phyloP scores from a whole-genome alignment of 2,797 vertebrate species.

The Australoheros facetus region DNA sequence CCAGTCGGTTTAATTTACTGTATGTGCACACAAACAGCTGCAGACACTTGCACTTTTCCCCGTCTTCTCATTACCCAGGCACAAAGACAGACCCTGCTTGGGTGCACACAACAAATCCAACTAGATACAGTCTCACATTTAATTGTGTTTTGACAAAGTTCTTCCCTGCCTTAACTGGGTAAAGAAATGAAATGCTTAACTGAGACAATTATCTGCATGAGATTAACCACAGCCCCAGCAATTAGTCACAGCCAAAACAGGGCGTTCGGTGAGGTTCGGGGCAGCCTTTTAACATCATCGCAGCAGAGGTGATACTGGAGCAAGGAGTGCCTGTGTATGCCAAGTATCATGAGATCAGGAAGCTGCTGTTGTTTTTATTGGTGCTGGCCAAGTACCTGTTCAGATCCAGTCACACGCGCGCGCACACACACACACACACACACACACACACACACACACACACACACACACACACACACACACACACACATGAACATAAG shows the following conservation, averaged over 20 bases:
- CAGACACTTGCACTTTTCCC: conserved; percentile 2
- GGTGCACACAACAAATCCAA: conserved; percentile 5
- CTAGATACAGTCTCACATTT: conserved; percentile 12
- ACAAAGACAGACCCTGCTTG: conserved; percentile 15
- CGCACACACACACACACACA: neutral
- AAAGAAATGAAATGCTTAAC: conserved; percentile 22
- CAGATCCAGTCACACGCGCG: conserved; percentile 11
- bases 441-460: neutral
- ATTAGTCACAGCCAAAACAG: conserved; percentile 39
- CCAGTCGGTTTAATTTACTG: neutral
- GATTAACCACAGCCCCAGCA: conserved; percentile 28
- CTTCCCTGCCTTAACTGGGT: conserved; percentile 10
- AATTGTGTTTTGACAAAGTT: conserved; percentile 15
- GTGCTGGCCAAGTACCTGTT: conserved; percentile 32
- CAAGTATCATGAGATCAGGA: conserved; percentile 9
- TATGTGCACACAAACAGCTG: conserved; percentile 1
- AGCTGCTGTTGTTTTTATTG: conserved; percentile 44
- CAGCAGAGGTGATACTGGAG: conserved; percentile 17
- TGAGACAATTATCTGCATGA: conserved; percentile 17
- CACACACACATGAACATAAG: neutral
- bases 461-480: neutral
- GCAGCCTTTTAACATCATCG: neutral
- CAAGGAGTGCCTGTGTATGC: neutral
- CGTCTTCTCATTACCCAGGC: conserved; percentile 6
- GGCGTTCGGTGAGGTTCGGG: conserved; percentile 5